Conservation (phyloP, 1,140 invertebrate species). For the Musca vetustissima region DNA sequence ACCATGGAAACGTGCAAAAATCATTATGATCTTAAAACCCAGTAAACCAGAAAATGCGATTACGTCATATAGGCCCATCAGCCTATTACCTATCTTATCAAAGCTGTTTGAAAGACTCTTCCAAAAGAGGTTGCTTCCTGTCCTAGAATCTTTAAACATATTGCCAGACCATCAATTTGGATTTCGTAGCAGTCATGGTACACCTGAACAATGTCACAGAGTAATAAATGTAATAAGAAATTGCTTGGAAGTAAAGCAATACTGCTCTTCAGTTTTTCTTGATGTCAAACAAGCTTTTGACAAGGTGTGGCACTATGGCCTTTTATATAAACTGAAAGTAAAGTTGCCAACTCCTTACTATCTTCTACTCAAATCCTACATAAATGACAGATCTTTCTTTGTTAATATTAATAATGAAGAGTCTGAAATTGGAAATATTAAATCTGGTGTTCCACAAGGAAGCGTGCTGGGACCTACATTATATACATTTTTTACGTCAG, state of each 20-base stretch:
- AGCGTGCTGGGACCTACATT: background rate
- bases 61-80: conserved; percentile 22
- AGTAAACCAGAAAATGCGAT: background rate
- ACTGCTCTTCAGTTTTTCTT: background rate
- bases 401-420: background rate
- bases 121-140: conserved; percentile 34
- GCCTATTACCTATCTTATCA: conserved; percentile 36
- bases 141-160: conserved; percentile 19
- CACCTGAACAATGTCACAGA: background rate
- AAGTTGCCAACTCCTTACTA: background rate
- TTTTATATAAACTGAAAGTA: background rate
- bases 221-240: background rate
- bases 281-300: background rate
- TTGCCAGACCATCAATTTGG: conserved; percentile 33
- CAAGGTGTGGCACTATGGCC: conserved; percentile 3
- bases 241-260: background rate
- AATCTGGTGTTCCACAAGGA: background rate
- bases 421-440: background rate
- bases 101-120: conserved; percentile 45
- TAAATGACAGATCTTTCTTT: background rate
- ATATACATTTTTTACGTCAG: too few relatives aligned
- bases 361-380: background rate
- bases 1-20: background rate
- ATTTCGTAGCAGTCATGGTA: conserved; percentile 37
- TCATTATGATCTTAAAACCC: conserved; percentile 20